Percentiles rank a stretch among this genome's conserved stretches.
Evolutionary conservation across 2,888 invertebrate genomes (phyloP).

Genomic region (Patella caerulea): DNA sequence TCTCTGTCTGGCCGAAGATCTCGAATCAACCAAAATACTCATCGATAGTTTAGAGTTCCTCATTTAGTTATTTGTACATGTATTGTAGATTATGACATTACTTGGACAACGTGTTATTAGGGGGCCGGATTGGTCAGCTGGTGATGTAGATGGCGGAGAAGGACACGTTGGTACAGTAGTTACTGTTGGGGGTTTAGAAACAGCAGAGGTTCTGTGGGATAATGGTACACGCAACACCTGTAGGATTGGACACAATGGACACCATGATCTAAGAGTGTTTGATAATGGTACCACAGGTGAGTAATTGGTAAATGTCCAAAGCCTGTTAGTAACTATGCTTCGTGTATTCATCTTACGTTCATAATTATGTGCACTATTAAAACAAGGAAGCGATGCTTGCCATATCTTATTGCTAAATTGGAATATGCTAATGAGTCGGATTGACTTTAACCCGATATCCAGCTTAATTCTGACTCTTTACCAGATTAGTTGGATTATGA

Average conservation of each 20-base stretch:
- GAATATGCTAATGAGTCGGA: too few species aligned
- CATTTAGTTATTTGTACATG: too few species aligned
- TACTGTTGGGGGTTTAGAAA: conserved; percentile 79
- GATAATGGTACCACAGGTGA: conserved; percentile 87
- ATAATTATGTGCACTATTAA: neutral
- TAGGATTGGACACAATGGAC: conserved; percentile 85
- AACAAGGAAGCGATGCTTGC: neutral
- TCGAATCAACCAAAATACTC: too few species aligned
- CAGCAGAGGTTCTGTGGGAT: conserved; percentile 89
- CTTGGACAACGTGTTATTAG: conserved; percentile 63
- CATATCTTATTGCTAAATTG: neutral
- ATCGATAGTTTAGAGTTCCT: too few species aligned
- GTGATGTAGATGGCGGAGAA: conserved; percentile 63
- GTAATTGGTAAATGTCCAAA: conserved; percentile 35
- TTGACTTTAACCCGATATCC: too few species aligned
- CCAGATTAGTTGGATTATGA: too few species aligned
- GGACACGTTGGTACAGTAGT: conserved; percentile 74
- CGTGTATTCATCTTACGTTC: neutral
- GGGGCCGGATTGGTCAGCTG: conserved; percentile 65
- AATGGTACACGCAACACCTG: conserved; percentile 74
- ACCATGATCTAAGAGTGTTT: conserved; percentile 83
- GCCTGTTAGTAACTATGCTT: neutral
- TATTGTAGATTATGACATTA: neutral
- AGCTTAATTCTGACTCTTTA: too few species aligned
- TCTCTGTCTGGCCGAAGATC: too few species aligned